phyloP scores from a whole-genome alignment of 1,140 invertebrate genomes.

The Bathynomus jamesi region DNA sequence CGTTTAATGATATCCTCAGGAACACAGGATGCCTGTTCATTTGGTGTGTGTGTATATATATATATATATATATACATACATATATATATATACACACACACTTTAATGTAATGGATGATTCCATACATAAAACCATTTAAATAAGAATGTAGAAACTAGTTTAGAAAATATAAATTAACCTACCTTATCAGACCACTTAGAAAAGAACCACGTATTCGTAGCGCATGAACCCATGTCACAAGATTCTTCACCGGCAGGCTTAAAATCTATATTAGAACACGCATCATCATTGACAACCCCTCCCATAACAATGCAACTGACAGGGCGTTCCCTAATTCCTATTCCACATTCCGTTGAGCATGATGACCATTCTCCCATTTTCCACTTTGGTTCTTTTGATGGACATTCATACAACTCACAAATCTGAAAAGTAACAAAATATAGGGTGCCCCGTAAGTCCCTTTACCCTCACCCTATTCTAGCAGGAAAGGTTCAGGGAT shows the following conservation, averaged over 20 bases:
- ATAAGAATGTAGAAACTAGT: no score
- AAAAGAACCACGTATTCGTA: slow-evolving; percentile 43
- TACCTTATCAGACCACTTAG: slow-evolving; percentile 44
- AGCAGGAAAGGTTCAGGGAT: no score
- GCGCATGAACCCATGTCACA: slow-evolving; percentile 50
- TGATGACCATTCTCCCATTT: slow-evolving; percentile 32
- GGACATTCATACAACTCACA: slow-evolving; percentile 46
- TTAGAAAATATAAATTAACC: neutral
- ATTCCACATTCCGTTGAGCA: slow-evolving; percentile 53
- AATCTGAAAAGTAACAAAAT: slow-evolving; percentile 10
- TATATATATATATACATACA: neutral
- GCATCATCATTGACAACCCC: slow-evolving; percentile 34
- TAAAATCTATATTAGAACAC: slow-evolving; percentile 39
- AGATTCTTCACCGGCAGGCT: slow-evolving; percentile 42
- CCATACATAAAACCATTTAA: no score
- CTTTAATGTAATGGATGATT: neutral
- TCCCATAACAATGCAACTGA: slow-evolving; percentile 48
- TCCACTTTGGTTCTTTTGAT: slow-evolving; percentile 28
- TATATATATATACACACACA: neutral
- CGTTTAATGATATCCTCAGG: no score
- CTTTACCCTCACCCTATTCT: no score
- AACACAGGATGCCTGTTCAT: no score
- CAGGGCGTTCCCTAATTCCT: slow-evolving; percentile 54
- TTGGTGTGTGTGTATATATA: neutral
- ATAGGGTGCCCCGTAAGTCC: no score